Evolutionary conservation across 92 coral and sea anemone genomes (phyloP).

Genomic region (Muricea muricata): DNA sequence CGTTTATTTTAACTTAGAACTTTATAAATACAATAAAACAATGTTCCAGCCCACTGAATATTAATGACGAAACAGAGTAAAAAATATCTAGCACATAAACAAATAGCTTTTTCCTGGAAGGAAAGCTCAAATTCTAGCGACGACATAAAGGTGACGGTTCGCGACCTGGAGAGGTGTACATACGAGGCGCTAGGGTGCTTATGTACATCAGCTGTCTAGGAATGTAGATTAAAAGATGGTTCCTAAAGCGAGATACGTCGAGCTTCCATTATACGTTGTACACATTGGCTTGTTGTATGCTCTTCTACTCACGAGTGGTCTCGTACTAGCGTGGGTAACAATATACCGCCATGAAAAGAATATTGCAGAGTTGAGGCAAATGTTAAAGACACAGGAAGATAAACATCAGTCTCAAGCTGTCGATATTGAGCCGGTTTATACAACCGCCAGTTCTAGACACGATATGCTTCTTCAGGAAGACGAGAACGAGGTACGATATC

Average conservation of each 20-base stretch:
- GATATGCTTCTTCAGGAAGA: background rate
- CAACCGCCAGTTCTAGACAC: background rate
- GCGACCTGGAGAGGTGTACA: background rate
- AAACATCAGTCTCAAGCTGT: background rate
- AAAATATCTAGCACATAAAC: background rate
- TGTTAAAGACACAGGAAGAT: slow-evolving; percentile 6
- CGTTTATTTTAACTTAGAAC: background rate
- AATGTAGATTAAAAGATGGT: slow-evolving; percentile 18
- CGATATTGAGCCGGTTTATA: background rate
- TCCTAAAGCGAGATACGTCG: slow-evolving; percentile 39
- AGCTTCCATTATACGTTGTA: slow-evolving; percentile 27
- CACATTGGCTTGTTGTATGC: slow-evolving; percentile 32
- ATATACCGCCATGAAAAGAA: slow-evolving; percentile 42
- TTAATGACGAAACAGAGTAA: background rate
- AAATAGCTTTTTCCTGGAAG: background rate
- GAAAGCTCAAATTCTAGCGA: background rate
- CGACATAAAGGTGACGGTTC: background rate
- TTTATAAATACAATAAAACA: too few species aligned
- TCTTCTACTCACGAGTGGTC: slow-evolving; percentile 41
- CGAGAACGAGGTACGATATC: too few species aligned
- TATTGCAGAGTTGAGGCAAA: slow-evolving; percentile 16
- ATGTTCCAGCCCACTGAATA: background rate
- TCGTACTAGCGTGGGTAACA: slow-evolving; percentile 41
- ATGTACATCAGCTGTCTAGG: slow-evolving; percentile 4
- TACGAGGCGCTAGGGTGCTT: background rate